Conservation (phyloP, 2,888 invertebrate genomes). For the Nemotelus nigrinus region DNA sequence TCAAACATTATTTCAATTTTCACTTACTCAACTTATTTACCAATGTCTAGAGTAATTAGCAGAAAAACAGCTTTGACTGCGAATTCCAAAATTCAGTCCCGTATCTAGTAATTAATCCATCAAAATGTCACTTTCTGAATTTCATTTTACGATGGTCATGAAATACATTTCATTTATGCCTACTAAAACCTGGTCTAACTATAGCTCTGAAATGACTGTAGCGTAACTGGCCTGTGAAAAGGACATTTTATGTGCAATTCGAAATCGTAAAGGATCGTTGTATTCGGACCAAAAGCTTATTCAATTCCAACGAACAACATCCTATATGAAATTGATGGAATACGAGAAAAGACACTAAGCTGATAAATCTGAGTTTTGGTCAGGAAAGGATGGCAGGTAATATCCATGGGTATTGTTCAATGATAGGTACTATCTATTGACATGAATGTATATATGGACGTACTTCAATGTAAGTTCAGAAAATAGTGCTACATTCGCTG, state of each 20-base stretch:
- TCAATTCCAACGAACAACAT: conserved; percentile 18
- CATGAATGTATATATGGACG: too few relatives aligned
- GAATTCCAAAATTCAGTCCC: too few relatives aligned
- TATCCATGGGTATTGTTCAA: too few relatives aligned
- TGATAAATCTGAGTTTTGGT: too few relatives aligned
- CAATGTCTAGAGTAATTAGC: too few relatives aligned
- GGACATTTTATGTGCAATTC: conserved; percentile 17
- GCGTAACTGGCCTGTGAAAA: background rate
- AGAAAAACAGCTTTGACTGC: too few relatives aligned
- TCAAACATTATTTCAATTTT: too few relatives aligned
- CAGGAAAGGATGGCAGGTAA: too few relatives aligned
- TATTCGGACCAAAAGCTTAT: conserved; percentile 26
- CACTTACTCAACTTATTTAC: too few relatives aligned
- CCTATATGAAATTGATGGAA: background rate
- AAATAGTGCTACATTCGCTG: too few relatives aligned
- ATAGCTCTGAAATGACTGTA: background rate
- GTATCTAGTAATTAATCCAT: background rate
- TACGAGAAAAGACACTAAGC: background rate
- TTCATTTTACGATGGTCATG: background rate
- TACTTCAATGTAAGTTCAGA: too few relatives aligned
- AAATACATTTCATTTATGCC: conserved; percentile 1
- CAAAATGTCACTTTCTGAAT: conserved; percentile 5
- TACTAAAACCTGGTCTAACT: background rate
- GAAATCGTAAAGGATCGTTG: conserved; percentile 1
- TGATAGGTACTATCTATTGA: too few relatives aligned